Percentiles rank a stretch among this genome's conserved stretches.
Evolutionary conservation across 2,113 vertebrate genomes (phyloP).

Genomic region (mouse (Mus musculus)): DNA sequence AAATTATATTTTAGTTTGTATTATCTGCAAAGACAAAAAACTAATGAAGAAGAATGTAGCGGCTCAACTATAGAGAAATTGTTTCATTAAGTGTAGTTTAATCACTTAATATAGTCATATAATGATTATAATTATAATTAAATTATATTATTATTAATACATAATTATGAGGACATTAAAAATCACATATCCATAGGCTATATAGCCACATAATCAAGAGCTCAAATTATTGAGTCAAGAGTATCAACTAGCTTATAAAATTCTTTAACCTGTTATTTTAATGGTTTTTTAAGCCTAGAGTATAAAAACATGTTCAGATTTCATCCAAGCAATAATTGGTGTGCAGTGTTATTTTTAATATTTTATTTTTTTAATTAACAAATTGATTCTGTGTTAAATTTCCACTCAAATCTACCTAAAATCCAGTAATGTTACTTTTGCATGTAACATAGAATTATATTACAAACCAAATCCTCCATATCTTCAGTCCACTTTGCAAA

Average conservation of each 20-base stretch:
- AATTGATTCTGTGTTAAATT: background rate
- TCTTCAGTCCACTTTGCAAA: background rate
- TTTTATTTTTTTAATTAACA: background rate
- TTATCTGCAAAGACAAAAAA: slow-evolving; percentile 42
- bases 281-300: background rate
- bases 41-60: background rate
- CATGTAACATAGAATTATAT: background rate
- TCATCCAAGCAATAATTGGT: background rate
- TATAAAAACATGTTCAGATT: background rate
- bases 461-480: background rate
- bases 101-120: slow-evolving; percentile 29
- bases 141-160: slow-evolving; percentile 32
- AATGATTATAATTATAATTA: slow-evolving; percentile 48
- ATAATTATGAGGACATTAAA: slow-evolving; percentile 59
- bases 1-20: slow-evolving; percentile 15
- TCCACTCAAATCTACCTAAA: background rate
- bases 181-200: slow-evolving; percentile 12
- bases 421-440: background rate
- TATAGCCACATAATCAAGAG: background rate
- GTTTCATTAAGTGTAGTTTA: slow-evolving; percentile 32
- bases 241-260: background rate
- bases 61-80: background rate
- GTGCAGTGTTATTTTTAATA: background rate
- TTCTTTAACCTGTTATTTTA: background rate
- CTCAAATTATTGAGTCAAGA: background rate